phyloP scores from a whole-genome alignment of 2,797 vertebrate species.

The Pempheris klunzingeri region DNA sequence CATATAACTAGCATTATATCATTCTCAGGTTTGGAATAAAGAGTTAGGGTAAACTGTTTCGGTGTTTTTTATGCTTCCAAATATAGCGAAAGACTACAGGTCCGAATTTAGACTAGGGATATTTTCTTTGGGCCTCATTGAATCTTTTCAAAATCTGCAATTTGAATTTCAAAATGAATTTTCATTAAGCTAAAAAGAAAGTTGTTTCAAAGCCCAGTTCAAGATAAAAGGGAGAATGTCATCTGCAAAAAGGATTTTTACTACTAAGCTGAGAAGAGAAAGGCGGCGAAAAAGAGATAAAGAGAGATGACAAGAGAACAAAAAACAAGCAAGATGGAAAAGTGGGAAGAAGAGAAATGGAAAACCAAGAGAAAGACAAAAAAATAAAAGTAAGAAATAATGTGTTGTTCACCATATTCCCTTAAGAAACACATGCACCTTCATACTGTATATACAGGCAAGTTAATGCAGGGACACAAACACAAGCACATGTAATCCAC shows the following conservation, averaged over 20 bases:
- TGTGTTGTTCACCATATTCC: too few species aligned
- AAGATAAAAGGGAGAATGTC: slow-evolving; percentile 1
- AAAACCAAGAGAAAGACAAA: background rate
- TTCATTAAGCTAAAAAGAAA: background rate
- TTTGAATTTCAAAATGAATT: background rate
- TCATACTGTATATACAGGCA: background rate
- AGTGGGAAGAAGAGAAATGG: background rate
- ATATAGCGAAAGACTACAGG: background rate
- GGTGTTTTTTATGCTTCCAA: background rate
- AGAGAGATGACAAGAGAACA: background rate
- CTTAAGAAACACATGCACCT: background rate
- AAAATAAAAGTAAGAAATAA: background rate
- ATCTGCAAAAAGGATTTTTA: slow-evolving; percentile 15
- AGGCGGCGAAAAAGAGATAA: background rate
- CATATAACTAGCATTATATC: background rate
- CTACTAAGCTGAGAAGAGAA: background rate
- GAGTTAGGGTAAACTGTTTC: background rate
- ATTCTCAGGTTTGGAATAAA: background rate
- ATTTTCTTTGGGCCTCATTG: background rate
- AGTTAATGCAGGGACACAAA: background rate
- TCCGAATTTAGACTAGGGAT: background rate
- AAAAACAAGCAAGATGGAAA: background rate
- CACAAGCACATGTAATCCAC: slow-evolving; percentile 52
- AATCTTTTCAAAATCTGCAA: background rate
- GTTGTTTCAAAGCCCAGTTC: background rate